Evolutionary conservation across 2,888 invertebrate genomes (phyloP), one percentile per base, ranked within the genome.

Genomic region (Epistrophe grossulariae): DNA sequence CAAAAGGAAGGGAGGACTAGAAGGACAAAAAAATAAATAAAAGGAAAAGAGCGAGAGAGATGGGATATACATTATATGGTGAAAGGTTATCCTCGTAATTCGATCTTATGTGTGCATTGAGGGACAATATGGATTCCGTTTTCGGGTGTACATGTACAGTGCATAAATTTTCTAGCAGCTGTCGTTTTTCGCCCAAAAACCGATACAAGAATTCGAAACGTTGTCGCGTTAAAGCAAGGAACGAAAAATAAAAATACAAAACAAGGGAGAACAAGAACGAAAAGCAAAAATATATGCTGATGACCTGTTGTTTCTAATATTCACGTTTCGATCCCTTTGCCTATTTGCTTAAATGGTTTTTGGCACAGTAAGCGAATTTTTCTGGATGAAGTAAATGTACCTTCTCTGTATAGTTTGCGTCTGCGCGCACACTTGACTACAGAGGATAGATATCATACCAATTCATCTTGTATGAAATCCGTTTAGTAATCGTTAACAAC

Each of bases 61-160:
- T 70, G 66, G 48, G 52, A 66, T 83, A 28, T 19, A 40, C 15
- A 40, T 60, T 52, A 43, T 55, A 43, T 52, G 72, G 38, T 80
- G 78, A 73, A 81, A 85, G 79, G 82, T 76, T 85, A 70, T 70
- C 70, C 82, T 74, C 70, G 85, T 85, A 85, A 85, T 85, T 85
- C 68, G 85, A 85, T 85, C 81, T 70, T 52, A 73, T 85, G 81
- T 81, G 82, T 85, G 78, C 82, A 85, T 71, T 73, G 52, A 81
- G 85, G 72, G 78, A 85, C 85, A 85, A 85, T 85, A 85, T 85
- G 85, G 85, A 82, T 85, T 82, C 78, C 73, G 73, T 85, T 85
- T 85, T 85, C 52, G 62, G 84, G 77, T 84, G 66, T 68, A 77
- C 50, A 50, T 84, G 66, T 68, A 77, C 50, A 50, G 2, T 40